Evolutionary conservation across 2,113 vertebrate genomes (phyloP), one percentile per base, ranked within the genome.

Genomic region (Pavo muticus): DNA sequence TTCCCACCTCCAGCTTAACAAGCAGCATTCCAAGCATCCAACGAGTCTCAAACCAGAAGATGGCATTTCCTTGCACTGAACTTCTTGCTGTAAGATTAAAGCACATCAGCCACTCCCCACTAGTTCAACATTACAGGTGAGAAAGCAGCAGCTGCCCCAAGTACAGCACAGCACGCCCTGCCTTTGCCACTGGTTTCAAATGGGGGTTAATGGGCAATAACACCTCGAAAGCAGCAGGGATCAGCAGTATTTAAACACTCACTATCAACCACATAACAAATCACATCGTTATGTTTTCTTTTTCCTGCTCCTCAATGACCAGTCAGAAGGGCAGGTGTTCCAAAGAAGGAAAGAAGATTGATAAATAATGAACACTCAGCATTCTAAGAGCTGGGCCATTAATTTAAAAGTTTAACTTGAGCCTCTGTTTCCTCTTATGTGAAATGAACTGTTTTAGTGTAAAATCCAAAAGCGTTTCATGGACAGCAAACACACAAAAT

Each of bases 261-360:
- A 11, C 24, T 32, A 65, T 44, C 18, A 42, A 57, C 42, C 17
- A 17, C 35, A 9, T 32, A 37, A 48, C 5, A 44, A 82, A 71
- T 12, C 21, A 61, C 2, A 5, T 1, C 5, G 9, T 19, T 2
- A 0, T 13, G 13, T 35, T 24, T 32, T 13, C 14, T 4, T 2
- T 47, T 25, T 4, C 15, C 6, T 10, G 8, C 6, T 23, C 20
- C n/a, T 10, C 35, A 74, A 23, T 9, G 7, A 50, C 7, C 25
- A 4, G 18, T 37, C 50, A 10, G 35, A 54, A 76, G 35, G 32
- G 30, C 39, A 61, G 30, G 20, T 83, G 52, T 60, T 54, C 37
- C 39, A 56, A 48, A 82, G 52, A 25, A 3, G 60, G 47, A 68
- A 84, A 52, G 71, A n/a, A 32, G 83, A 44, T 1, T 59, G 47